These are phyloP conservation scores for Brachypterus glaber DNA, from an alignment of 2,888 invertebrate genomes.

Conservation along the genomic window DNA sequence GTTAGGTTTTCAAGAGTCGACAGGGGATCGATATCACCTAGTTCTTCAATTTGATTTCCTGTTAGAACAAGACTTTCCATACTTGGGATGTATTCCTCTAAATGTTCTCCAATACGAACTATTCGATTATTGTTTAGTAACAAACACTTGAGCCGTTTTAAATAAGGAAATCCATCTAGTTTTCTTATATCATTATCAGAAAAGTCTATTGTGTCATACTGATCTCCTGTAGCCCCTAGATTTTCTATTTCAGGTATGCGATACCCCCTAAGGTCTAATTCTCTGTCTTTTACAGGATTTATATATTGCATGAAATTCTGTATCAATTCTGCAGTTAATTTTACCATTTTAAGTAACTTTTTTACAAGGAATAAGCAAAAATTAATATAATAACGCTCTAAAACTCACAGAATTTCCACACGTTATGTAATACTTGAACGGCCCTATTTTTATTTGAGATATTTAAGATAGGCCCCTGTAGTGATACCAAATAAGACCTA, in stretches of 20 bases:
- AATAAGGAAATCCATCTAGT: constrained; percentile 90
- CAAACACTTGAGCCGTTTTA: constrained; percentile 82
- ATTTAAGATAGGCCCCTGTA: too few relatives aligned
- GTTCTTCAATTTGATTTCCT: constrained; percentile 90
- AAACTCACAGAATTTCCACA: too few relatives aligned
- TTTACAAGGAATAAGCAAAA: too few relatives aligned
- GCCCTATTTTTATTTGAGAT: too few relatives aligned
- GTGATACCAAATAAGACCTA: too few relatives aligned
- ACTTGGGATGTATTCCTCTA: constrained; percentile 84
- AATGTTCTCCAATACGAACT: constrained; percentile 77
- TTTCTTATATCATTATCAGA: constrained; percentile 98
- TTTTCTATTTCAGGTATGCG: constrained; percentile 99
- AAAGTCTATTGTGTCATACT: constrained; percentile 97
- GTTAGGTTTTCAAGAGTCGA: constrained; percentile 65
- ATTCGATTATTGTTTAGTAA: constrained; percentile 94
- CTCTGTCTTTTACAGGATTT: constrained; percentile 92
- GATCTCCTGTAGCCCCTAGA: constrained; percentile 95
- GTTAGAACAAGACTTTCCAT: constrained; percentile 83
- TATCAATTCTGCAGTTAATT: constrained; percentile 89
- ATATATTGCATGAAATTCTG: constrained; percentile 93
- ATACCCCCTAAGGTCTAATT: constrained; percentile 93
- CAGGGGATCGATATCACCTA: constrained; percentile 88
- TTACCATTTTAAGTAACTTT: constrained; percentile 59
- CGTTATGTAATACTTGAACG: too few relatives aligned
- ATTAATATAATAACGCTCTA: too few relatives aligned